These are phyloP conservation scores for Orchesellides sinensis DNA, from an alignment of 2,888 invertebrate species.

Conservation along the genomic window DNA sequence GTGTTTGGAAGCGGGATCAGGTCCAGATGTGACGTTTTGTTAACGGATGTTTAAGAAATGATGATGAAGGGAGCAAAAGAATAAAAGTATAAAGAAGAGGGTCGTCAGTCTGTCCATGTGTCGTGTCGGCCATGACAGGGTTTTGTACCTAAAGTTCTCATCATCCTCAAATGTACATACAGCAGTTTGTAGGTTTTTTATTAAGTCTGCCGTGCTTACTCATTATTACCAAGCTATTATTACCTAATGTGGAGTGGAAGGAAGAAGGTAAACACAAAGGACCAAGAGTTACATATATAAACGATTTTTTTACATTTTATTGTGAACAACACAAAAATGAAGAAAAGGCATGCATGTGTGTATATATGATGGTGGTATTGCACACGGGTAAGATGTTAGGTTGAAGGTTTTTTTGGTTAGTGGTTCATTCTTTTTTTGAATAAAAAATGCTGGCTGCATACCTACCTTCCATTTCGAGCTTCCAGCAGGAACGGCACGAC, in stretches of 20 bases:
- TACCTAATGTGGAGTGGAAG: not conserved
- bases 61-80: conserved; percentile 6
- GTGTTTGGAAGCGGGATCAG: conserved; percentile 10
- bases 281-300: too few relatives aligned
- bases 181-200: too few relatives aligned
- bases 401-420: too few relatives aligned
- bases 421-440: too few relatives aligned
- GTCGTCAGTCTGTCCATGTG: too few relatives aligned
- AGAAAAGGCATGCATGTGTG: conserved; percentile 14
- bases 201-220: not conserved
- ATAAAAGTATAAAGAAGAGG: conserved; percentile 7
- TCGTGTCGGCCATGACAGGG: not conserved
- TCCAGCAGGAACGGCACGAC: not conserved
- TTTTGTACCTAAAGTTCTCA: too few relatives aligned
- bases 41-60: conserved; percentile 50
- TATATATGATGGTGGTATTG: conserved; percentile 16
- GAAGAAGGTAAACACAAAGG: not conserved
- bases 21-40: conserved; percentile 48
- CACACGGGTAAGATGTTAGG: too few relatives aligned
- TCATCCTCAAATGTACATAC: too few relatives aligned
- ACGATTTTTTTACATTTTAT: too few relatives aligned
- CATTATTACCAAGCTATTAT: not conserved
- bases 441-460: not conserved
- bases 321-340: not conserved
- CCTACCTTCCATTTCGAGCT: not conserved